phyloP scores from a whole-genome alignment of 2,797 vertebrate genomes.

The Lepus townsendii region DNA sequence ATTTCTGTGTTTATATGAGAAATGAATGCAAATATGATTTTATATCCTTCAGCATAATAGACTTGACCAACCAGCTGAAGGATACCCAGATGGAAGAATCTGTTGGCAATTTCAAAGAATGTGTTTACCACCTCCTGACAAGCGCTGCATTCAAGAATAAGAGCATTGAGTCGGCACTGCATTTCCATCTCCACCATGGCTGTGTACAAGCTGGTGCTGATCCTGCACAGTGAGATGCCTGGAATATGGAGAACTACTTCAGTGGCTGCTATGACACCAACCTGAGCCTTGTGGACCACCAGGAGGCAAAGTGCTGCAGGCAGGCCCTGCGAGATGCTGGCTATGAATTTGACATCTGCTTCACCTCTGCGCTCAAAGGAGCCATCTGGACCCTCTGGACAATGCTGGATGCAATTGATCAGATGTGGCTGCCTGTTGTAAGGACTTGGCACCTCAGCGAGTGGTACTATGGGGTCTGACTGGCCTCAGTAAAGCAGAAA shows the following conservation, averaged over 20 bases:
- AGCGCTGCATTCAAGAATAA: neutral
- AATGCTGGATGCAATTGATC: neutral
- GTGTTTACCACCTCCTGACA: neutral
- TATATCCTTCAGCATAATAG: neutral
- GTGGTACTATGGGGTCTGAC: too few relatives aligned
- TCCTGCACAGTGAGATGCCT: too few relatives aligned
- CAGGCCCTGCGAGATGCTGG: too few relatives aligned
- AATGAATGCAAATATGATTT: neutral
- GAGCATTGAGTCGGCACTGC: too few relatives aligned
- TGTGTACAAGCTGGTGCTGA: too few relatives aligned
- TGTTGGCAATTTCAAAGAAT: neutral
- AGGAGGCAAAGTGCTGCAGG: too few relatives aligned
- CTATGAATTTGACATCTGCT: neutral
- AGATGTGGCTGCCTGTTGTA: neutral
- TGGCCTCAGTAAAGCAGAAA: too few relatives aligned
- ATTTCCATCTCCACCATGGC: too few relatives aligned
- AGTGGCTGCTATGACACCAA: too few relatives aligned
- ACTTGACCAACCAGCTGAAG: conserved; percentile 2
- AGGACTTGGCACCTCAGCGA: too few relatives aligned
- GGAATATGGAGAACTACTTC: too few relatives aligned
- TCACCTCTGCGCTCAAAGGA: neutral
- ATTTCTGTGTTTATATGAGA: neutral
- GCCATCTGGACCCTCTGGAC: neutral
- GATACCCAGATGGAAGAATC: neutral
- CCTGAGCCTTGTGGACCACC: too few relatives aligned